Percentiles rank a stretch among this genome's conserved stretches.
Evolutionary conservation across 2,797 vertebrate species (phyloP).

Genomic region (Propithecus deckenii): DNA sequence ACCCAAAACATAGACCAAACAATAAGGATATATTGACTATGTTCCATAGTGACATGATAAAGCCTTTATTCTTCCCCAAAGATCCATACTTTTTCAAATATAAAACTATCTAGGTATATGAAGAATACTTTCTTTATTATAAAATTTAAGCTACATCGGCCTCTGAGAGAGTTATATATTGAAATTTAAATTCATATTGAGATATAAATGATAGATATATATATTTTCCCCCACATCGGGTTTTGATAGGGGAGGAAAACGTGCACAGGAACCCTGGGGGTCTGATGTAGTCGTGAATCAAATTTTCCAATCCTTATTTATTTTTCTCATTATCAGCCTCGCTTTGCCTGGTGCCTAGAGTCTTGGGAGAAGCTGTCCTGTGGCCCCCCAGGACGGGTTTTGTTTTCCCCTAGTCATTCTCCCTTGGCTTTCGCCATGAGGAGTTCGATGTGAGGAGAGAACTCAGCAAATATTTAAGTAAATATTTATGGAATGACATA

Average conservation of each 20-base stretch:
- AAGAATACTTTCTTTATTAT: neutral
- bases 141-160: neutral
- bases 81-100: neutral
- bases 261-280: neutral
- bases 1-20: neutral
- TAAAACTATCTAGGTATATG: neutral
- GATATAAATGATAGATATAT: neutral
- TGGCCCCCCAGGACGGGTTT: neutral
- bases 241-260: neutral
- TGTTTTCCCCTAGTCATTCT: conserved; percentile 55
- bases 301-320: neutral
- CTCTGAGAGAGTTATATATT: neutral
- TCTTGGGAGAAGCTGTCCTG: neutral
- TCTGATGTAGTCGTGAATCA: neutral
- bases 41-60: neutral
- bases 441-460: conserved; percentile 25
- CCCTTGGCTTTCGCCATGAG: conserved; percentile 42
- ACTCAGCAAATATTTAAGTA: conserved; percentile 74
- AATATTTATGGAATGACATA: conserved; percentile 74
- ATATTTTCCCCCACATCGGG: neutral
- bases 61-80: neutral
- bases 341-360: neutral
- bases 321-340: neutral
- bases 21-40: neutral
- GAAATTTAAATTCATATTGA: conserved; percentile 42